Evolutionary conservation across 2,113 vertebrate species (phyloP).

Genomic region (Ascaphus truei): DNA sequence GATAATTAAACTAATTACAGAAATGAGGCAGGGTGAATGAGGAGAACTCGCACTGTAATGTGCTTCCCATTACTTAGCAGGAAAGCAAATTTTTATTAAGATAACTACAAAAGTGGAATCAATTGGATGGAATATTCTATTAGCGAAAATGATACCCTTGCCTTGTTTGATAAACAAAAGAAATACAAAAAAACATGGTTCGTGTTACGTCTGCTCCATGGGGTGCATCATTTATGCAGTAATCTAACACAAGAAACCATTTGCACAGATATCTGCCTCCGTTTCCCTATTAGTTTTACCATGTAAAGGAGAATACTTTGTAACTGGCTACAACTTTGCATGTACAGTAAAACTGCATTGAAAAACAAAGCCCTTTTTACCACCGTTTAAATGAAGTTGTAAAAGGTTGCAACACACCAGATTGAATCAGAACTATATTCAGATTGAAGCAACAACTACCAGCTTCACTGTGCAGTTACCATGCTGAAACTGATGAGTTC

Average conservation of each 20-base stretch:
- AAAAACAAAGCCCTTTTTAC: too few species aligned
- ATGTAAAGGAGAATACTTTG: too few species aligned
- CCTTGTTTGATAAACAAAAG: background rate
- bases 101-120: slow-evolving; percentile 7
- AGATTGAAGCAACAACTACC: too few species aligned
- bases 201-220: background rate
- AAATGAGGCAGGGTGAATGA: background rate
- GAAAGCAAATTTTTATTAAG: background rate
- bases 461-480: too few species aligned
- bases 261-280: background rate
- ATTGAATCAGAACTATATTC: too few species aligned
- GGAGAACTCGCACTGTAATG: background rate
- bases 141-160: background rate
- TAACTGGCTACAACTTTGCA: too few species aligned
- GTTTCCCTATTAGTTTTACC: too few species aligned
- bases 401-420: too few species aligned
- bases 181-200: background rate
- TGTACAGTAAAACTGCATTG: too few species aligned
- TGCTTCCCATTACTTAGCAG: background rate
- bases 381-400: too few species aligned
- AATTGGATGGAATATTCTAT: background rate
- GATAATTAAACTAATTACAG: slow-evolving; percentile 30
- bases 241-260: background rate
- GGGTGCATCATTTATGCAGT: background rate
- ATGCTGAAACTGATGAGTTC: too few species aligned